Evolutionary conservation across 2,888 invertebrate species (phyloP).

Genomic region (Andrena praecox): DNA sequence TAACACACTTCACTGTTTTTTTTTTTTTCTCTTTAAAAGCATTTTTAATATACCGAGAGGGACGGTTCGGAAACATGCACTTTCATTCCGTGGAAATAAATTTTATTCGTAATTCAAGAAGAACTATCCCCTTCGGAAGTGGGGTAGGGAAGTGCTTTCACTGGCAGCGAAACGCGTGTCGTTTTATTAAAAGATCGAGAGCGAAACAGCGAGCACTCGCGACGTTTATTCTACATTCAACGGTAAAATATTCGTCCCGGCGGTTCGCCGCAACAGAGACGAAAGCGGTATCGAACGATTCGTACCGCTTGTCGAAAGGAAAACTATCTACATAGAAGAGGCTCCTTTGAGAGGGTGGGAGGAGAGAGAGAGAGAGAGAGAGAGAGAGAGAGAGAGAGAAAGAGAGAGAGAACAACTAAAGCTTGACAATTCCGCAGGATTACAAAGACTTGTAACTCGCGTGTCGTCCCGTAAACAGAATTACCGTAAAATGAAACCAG

Average conservation of each 20-base stretch:
- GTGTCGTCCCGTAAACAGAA: slow-evolving; percentile 78
- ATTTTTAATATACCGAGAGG: slow-evolving; percentile 53
- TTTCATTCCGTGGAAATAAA: slow-evolving; percentile 45
- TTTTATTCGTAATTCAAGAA: slow-evolving; percentile 32
- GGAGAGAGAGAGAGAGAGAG: not conserved
- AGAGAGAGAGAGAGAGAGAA: not conserved
- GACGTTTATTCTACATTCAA: slow-evolving; percentile 3
- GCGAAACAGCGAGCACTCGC: slow-evolving; percentile 4
- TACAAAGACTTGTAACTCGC: slow-evolving; percentile 72
- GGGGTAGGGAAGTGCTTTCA: not conserved
- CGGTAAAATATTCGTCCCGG: slow-evolving; percentile 3
- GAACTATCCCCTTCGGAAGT: slow-evolving; percentile 20
- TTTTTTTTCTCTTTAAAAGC: slow-evolving; percentile 63
- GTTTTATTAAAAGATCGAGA: not conserved
- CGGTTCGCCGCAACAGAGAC: not conserved
- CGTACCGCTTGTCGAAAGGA: slow-evolving; percentile 14
- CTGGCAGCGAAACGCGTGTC: not conserved
- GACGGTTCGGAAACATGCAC: slow-evolving; percentile 11
- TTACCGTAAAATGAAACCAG: slow-evolving; percentile 70
- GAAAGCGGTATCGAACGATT: slow-evolving; percentile 9
- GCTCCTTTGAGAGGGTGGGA: slow-evolving; percentile 7
- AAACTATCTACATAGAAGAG: slow-evolving; percentile 2
- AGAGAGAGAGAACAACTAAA: slow-evolving; percentile 25
- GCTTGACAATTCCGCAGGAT: slow-evolving; percentile 60
- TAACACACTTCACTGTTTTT: slow-evolving; percentile 45